Conservation (phyloP, 2,888 invertebrate species). For the Lypha dubia region DNA sequence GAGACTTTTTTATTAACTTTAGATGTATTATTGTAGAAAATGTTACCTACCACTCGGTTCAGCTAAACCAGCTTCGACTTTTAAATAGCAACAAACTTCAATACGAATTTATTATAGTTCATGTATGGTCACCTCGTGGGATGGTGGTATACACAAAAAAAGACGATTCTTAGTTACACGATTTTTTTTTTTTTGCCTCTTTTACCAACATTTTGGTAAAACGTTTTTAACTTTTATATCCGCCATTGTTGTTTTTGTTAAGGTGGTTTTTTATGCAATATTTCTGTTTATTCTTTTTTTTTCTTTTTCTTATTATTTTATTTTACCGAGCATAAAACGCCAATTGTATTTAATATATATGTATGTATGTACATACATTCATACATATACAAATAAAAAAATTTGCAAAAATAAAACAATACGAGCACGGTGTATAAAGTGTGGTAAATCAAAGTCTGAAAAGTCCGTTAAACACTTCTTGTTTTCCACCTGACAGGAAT, state of each 20-base stretch:
- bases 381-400: too few relatives aligned
- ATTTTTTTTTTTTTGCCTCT: slow-evolving; percentile 14
- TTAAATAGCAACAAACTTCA: slow-evolving; percentile 33
- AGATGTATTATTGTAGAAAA: not conserved
- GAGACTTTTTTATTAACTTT: not conserved
- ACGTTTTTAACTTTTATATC: slow-evolving; percentile 70
- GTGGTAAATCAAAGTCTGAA: slow-evolving; percentile 72
- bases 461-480: slow-evolving; percentile 71
- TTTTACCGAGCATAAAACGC: slow-evolving; percentile 47
- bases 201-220: slow-evolving; percentile 68
- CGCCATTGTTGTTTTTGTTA: slow-evolving; percentile 68
- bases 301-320: not conserved
- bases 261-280: slow-evolving; percentile 38
- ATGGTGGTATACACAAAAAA: slow-evolving; percentile 55
- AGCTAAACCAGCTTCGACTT: not conserved
- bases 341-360: slow-evolving; percentile 44
- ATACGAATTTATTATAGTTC: slow-evolving; percentile 31
- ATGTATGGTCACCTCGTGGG: slow-evolving; percentile 44
- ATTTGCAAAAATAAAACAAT: slow-evolving; percentile 3
- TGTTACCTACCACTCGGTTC: not conserved
- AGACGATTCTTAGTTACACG: slow-evolving; percentile 37
- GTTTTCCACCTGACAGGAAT: slow-evolving; percentile 71
- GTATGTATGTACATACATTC: too few relatives aligned
- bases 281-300: slow-evolving; percentile 28
- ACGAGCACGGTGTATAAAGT: slow-evolving; percentile 62